Evolutionary conservation across 2,888 invertebrate species (phyloP), one percentile per base, ranked within the genome.

Genomic region (Balanococcus diminutus): DNA sequence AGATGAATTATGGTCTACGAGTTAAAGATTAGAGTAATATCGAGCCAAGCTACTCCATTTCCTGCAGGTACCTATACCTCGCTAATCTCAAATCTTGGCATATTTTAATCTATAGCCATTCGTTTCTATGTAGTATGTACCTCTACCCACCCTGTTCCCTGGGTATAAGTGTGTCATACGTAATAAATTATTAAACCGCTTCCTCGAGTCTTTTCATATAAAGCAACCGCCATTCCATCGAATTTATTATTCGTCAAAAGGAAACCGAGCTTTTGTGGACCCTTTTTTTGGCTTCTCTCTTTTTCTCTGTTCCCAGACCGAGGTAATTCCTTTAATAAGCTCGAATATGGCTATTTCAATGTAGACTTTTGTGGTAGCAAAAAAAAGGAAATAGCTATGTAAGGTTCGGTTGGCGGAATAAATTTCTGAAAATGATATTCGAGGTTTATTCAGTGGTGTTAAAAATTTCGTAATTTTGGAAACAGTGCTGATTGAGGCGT

Each of bases 191-290:
- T n/a, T 56, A 56, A 56, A 56, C 22, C 56, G 11, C 22, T 56
- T 56, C 9, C 19, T 56, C 2, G 56, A 11, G 19, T 56, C 19
- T 56, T 56, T 56, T 5, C 56, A 6, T 56, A 56, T 39, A 39
- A 39, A 14, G 42, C 42, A 42, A 3, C 42, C 36, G 36, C 36
- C 36, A n/a, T n/a, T 2, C 5, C 14, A n/a, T 46, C 56, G 19
- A 56, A 56, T 56, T 56, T 56, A 56, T 75, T 75, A 75, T 75
- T 75, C 32, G 75, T 32, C 31, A 36, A 75, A 75, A 28, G 75
- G 31, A 75, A 75, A 28, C 19, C 56, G 22, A 22, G 8, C 56
- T 11, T 39, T 22, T 42, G 42, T 16, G 11, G 5, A 42, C 42
- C 42, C 42, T 16, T 16, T 42, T 42, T 42, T 14, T 42, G 0